These are phyloP conservation scores for Lycocerus yunnanus DNA, from an alignment of 2,888 invertebrate genomes.

Conservation along the genomic window DNA sequence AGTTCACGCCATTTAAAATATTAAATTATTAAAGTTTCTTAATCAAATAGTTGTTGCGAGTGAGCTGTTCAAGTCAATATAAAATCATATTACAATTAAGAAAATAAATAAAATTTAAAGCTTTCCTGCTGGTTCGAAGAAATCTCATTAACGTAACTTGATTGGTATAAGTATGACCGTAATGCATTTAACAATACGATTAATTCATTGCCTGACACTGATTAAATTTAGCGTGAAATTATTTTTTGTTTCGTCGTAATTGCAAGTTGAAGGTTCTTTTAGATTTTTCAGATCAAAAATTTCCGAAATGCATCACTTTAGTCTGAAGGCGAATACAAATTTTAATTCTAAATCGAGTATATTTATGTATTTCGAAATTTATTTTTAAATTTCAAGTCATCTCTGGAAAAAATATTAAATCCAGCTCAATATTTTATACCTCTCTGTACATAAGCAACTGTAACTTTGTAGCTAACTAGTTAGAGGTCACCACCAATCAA, in stretches of 20 bases:
- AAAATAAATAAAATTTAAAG: neutral
- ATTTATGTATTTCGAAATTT: neutral
- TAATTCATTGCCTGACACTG: constrained; percentile 9
- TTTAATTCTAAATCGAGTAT: no score
- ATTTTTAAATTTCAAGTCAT: neutral
- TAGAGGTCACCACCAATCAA: neutral
- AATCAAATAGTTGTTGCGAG: neutral
- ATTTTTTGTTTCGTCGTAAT: constrained; percentile 13
- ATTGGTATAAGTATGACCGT: constrained; percentile 4
- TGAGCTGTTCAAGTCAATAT: neutral
- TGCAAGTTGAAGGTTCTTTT: neutral
- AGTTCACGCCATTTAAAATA: neutral
- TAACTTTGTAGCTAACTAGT: neutral
- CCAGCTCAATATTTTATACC: neutral
- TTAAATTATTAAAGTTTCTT: neutral
- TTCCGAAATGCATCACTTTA: no score
- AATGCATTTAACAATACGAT: constrained; percentile 12
- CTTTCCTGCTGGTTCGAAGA: neutral
- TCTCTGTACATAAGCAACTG: neutral
- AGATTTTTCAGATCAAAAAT: neutral
- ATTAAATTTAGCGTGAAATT: constrained; percentile 16
- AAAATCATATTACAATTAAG: neutral
- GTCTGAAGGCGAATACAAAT: no score
- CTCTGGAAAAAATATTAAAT: neutral
- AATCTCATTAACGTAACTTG: constrained; percentile 13